Conservation (phyloP, 2,888 invertebrate genomes). For the Vannuccia rotundouncinata region DNA sequence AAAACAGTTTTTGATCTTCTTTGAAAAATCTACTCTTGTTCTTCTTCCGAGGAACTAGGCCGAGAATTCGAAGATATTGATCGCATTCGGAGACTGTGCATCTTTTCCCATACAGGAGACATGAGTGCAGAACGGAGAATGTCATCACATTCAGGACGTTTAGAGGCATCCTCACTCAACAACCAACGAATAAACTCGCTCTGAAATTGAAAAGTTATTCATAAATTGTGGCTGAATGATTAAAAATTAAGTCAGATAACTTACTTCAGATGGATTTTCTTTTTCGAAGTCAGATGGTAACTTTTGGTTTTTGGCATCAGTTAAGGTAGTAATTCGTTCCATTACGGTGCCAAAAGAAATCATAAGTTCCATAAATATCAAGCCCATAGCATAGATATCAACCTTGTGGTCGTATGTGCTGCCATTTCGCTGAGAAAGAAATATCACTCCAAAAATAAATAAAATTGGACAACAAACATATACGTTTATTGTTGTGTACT, state of each 20-base stretch:
- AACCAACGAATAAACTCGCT: conserved; percentile 68
- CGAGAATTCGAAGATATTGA: conserved; percentile 44
- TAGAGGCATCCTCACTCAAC: conserved; percentile 68
- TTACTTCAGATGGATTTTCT: conserved; percentile 68
- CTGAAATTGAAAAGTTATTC: conserved; percentile 60
- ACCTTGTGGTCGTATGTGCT: conserved; percentile 65
- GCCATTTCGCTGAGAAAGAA: conserved; percentile 46
- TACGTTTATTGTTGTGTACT: too few species aligned
- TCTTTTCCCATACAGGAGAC: conserved; percentile 30
- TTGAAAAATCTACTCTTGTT: too few species aligned
- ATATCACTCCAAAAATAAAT: neutral
- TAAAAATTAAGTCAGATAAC: conserved; percentile 35
- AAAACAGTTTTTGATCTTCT: too few species aligned
- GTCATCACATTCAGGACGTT: conserved; percentile 62
- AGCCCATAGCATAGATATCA: conserved; percentile 85
- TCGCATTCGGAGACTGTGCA: conserved; percentile 43
- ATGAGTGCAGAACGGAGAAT: conserved; percentile 41
- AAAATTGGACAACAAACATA: too few species aligned
- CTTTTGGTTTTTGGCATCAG: conserved; percentile 63
- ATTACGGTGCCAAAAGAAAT: conserved; percentile 82
- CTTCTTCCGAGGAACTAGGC: neutral
- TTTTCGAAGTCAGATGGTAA: conserved; percentile 67
- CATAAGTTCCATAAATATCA: conserved; percentile 85
- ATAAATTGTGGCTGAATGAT: conserved; percentile 10
- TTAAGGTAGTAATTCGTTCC: conserved; percentile 65